phyloP scores from a whole-genome alignment of 2,797 vertebrate species.

The Rhynchonycteris naso region DNA sequence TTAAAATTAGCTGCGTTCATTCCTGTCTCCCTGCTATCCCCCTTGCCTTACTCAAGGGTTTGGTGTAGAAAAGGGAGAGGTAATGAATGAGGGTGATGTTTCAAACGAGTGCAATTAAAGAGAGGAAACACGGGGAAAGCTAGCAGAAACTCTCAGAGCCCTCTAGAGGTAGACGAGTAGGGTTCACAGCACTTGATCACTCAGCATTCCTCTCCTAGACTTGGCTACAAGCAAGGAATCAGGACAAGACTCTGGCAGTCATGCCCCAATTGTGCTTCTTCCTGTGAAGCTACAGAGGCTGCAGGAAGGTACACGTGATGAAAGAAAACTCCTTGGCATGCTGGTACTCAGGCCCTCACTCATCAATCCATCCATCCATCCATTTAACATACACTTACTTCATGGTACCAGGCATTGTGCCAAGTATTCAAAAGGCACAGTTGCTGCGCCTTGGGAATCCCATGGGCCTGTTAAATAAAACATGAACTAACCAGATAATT shows the following conservation, averaged over 20 bases:
- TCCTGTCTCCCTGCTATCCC: not conserved
- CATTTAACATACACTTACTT: not conserved
- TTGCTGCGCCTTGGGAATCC: not conserved
- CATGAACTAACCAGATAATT: not conserved
- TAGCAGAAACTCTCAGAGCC: not conserved
- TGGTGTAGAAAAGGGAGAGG: not conserved
- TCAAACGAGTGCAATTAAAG: not conserved
- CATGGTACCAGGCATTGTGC: not conserved
- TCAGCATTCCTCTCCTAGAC: not conserved
- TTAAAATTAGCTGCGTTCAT: not conserved
- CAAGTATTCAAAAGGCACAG: not conserved
- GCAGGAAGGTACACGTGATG: not conserved
- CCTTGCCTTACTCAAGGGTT: not conserved
- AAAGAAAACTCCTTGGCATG: not conserved
- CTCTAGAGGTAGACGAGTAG: not conserved
- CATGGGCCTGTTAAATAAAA: not conserved
- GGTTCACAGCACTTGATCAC: not conserved
- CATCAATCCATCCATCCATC: not conserved
- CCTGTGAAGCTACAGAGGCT: not conserved
- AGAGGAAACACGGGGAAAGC: not conserved
- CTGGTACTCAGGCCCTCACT: not conserved
- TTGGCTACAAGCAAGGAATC: not conserved
- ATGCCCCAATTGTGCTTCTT: not conserved
- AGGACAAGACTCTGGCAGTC: not conserved
- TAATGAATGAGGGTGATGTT: not conserved